Conservation (phyloP, 1,140 invertebrate species). For the Luehdorfia chinensis region DNA sequence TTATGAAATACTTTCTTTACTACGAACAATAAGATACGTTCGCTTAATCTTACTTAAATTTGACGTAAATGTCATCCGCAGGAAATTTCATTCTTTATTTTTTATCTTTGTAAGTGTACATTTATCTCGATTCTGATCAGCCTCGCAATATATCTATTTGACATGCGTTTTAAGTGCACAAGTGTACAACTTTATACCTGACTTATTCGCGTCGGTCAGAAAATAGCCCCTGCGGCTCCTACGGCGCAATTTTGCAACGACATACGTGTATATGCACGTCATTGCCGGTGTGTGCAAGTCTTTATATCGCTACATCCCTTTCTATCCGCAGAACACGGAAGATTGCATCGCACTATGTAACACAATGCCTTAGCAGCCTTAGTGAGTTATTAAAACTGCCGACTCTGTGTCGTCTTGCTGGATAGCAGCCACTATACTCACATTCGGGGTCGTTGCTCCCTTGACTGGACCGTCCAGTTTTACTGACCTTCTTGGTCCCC, state of each 20-base stretch:
- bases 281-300: not conserved
- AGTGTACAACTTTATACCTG: conserved; percentile 9
- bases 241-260: conserved; percentile 14
- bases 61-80: too few species aligned
- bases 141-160: conserved; percentile 2
- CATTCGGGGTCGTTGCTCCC: conserved; percentile 1
- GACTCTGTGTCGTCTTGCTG: conserved; percentile 16
- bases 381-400: conserved; percentile 18
- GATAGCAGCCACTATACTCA: conserved; percentile 4
- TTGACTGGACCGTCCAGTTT: conserved; percentile 11
- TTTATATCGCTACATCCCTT: conserved; percentile 15
- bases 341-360: conserved; percentile 15
- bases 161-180: conserved; percentile 3
- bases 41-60: too few species aligned
- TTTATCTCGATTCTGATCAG: conserved; percentile 8
- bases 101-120: not conserved
- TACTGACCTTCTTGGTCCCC: conserved; percentile 3
- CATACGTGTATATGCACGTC: conserved; percentile 5
- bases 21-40: too few species aligned
- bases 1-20: too few species aligned
- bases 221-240: conserved; percentile 10
- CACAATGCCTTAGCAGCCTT: conserved; percentile 15
- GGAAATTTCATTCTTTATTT: too few species aligned
- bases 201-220: conserved; percentile 14
- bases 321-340: conserved; percentile 16